phyloP scores from a whole-genome alignment of 2,888 invertebrate genomes.

The Meloe dianella region DNA sequence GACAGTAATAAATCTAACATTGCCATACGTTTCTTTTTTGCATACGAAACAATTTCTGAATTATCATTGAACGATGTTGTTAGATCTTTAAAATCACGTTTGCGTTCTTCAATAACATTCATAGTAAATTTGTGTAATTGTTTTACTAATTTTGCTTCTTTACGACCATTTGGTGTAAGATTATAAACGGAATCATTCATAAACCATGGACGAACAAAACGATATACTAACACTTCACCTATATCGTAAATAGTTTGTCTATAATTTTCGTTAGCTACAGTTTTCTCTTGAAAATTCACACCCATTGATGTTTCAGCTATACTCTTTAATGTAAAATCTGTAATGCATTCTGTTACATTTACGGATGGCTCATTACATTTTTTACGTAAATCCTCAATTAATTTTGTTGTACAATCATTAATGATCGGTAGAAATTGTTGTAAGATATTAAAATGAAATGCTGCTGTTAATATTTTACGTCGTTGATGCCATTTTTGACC shows the following conservation, averaged over 20 bases:
- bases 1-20: slow-evolving; percentile 65
- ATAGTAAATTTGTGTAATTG: slow-evolving; percentile 37
- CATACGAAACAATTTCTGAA: slow-evolving; percentile 27
- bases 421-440: slow-evolving; percentile 53
- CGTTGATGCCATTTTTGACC: slow-evolving; percentile 56
- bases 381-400: slow-evolving; percentile 39
- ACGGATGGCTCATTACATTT: slow-evolving; percentile 41
- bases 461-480: slow-evolving; percentile 57
- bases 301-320: slow-evolving; percentile 59
- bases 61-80: background rate
- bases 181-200: slow-evolving; percentile 25
- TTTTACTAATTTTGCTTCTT: slow-evolving; percentile 26
- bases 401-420: slow-evolving; percentile 49
- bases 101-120: slow-evolving; percentile 37
- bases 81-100: slow-evolving; percentile 25
- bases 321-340: slow-evolving; percentile 62
- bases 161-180: slow-evolving; percentile 22
- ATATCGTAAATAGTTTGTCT: slow-evolving; percentile 35
- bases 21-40: slow-evolving; percentile 60
- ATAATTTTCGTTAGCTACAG: slow-evolving; percentile 31
- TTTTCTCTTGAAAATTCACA: slow-evolving; percentile 26
- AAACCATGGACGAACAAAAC: slow-evolving; percentile 39
- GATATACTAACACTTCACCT: slow-evolving; percentile 36
- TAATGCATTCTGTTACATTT: slow-evolving; percentile 60
- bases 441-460: slow-evolving; percentile 58